phyloP scores from a whole-genome alignment of 2,113 vertebrate species.

The Ochotona princeps region DNA sequence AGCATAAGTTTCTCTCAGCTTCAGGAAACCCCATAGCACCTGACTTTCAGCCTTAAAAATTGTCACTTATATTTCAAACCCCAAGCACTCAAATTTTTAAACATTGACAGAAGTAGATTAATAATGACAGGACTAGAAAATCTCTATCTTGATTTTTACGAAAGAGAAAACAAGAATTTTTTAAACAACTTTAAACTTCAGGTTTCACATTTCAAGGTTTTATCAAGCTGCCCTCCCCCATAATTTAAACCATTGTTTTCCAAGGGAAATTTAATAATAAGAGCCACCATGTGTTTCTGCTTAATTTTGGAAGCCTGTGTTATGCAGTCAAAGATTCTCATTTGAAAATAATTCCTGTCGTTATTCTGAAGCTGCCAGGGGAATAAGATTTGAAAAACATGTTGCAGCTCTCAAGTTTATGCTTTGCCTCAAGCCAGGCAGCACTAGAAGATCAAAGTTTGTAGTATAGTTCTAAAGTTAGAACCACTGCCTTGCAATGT shows the following conservation, averaged over 20 bases:
- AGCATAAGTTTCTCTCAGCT: constrained; percentile 30
- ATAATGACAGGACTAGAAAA: constrained; percentile 58
- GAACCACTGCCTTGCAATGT: constrained; percentile 57
- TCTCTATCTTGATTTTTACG: background rate
- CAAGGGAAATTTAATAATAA: constrained; percentile 83
- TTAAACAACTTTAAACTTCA: constrained; percentile 62
- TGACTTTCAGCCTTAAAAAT: constrained; percentile 68
- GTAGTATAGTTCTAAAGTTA: constrained; percentile 75
- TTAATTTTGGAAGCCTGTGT: constrained; percentile 82
- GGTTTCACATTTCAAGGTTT: constrained; percentile 79
- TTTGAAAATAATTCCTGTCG: constrained; percentile 84
- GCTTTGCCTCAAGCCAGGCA: constrained; percentile 81
- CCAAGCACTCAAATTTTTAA: constrained; percentile 60
- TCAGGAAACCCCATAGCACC: constrained; percentile 59
- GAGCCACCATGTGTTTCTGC: constrained; percentile 80
- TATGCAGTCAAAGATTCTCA: constrained; percentile 82
- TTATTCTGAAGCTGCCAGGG: constrained; percentile 79
- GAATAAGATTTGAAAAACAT: constrained; percentile 83
- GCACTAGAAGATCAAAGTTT: constrained; percentile 77
- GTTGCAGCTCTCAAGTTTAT: constrained; percentile 79
- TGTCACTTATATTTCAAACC: constrained; percentile 61
- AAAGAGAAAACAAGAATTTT: background rate
- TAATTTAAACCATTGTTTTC: constrained; percentile 83
- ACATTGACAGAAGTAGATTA: constrained; percentile 49
- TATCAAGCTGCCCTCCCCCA: constrained; percentile 63